Percentiles rank a stretch among this genome's conserved stretches.
Evolutionary conservation across 2,888 invertebrate species (phyloP).

Genomic region (Dryobota labecula): DNA sequence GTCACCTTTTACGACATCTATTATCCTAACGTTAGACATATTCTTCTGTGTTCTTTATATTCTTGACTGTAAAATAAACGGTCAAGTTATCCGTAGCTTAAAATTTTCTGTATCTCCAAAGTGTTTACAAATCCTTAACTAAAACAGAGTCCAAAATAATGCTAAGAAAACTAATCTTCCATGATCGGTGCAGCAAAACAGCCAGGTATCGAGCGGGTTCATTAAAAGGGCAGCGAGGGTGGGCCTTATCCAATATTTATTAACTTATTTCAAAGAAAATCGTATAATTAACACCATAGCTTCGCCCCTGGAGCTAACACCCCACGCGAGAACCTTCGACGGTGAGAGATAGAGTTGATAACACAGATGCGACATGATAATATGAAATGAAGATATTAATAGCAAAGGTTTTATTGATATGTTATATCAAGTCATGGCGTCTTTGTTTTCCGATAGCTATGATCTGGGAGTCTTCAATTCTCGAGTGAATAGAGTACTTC

Average conservation of each 20-base stretch:
- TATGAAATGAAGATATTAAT: neutral
- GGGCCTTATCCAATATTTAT: constrained; percentile 90
- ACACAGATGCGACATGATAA: constrained; percentile 54
- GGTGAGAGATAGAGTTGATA: constrained; percentile 54
- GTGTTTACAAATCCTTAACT: neutral
- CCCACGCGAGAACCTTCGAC: constrained; percentile 72
- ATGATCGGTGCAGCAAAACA: constrained; percentile 62
- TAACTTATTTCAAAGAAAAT: constrained; percentile 91
- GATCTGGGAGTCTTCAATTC: too few species aligned
- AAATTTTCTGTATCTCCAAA: too few species aligned
- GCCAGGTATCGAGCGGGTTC: constrained; percentile 73
- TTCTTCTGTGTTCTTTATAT: too few species aligned
- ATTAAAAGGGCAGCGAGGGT: constrained; percentile 82
- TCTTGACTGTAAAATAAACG: neutral
- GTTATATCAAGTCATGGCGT: neutral
- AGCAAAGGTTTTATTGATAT: neutral
- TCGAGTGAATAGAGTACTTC: too few species aligned
- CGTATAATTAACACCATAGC: constrained; percentile 88
- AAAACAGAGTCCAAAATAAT: constrained; percentile 17
- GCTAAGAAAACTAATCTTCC: constrained; percentile 28
- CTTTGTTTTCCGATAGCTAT: too few species aligned
- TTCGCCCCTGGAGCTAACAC: constrained; percentile 68
- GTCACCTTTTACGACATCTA: neutral
- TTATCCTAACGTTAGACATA: too few species aligned
- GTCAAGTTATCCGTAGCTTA: neutral